phyloP scores from a whole-genome alignment of 1,140 invertebrate genomes.

The Apis florea region DNA sequence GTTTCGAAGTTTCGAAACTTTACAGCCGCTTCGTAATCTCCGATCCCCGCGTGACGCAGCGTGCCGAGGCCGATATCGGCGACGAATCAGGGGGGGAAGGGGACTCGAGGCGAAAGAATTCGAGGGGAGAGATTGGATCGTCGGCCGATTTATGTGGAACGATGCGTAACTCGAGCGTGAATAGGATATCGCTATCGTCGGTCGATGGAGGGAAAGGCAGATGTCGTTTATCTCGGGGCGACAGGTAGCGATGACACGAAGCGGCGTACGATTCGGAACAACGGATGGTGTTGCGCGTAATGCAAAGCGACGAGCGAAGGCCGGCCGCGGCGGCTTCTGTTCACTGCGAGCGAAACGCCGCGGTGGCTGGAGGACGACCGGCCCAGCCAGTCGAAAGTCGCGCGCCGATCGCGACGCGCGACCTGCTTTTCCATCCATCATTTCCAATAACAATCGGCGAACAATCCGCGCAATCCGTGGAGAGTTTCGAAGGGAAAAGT shows the following conservation, averaged over 20 bases:
- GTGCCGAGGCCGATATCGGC: not conserved
- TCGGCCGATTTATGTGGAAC: not conserved
- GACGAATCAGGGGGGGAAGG: too few species aligned
- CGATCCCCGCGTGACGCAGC: conserved; percentile 30
- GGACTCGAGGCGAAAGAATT: too few species aligned
- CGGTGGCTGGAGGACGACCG: conserved; percentile 26
- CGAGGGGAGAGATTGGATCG: too few species aligned
- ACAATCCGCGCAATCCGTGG: not conserved
- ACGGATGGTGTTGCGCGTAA: conserved; percentile 68
- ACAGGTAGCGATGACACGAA: conserved; percentile 35
- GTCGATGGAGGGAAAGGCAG: not conserved
- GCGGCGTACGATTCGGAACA: conserved; percentile 48
- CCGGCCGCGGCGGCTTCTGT: conserved; percentile 58
- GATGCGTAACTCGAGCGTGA: not conserved
- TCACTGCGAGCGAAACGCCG: conserved; percentile 52
- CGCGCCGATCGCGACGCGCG: conserved; percentile 59
- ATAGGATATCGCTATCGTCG: not conserved
- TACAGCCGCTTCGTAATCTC: not conserved
- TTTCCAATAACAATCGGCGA: not conserved
- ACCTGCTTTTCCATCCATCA: conserved; percentile 34
- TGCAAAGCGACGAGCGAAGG: conserved; percentile 70
- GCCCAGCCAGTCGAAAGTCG: conserved; percentile 68
- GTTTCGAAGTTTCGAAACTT: not conserved
- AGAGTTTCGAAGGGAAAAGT: not conserved
- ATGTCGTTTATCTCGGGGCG: conserved; percentile 18